Evolutionary conservation across 23 tunicate genomes (phyloP).

Genomic region (Clavelina lepadiformis): DNA sequence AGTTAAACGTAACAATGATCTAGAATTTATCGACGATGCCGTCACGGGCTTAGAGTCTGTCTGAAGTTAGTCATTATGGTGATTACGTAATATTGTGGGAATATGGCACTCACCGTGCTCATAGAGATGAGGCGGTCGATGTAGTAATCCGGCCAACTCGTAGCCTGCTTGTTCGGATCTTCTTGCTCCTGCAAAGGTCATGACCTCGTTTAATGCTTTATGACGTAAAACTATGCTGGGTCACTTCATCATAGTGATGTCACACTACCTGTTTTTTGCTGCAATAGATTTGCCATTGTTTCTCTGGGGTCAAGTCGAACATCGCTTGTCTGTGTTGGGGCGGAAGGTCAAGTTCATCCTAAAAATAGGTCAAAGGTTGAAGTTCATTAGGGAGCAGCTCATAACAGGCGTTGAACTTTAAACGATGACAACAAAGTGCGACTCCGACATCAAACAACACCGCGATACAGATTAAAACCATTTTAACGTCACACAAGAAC

Average conservation of each 20-base stretch:
- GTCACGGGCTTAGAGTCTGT: too few species aligned
- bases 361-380: not conserved
- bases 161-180: conserved; percentile 72
- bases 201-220: not conserved
- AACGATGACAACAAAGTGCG: not conserved
- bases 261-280: conserved; percentile 65
- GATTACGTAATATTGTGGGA: too few species aligned
- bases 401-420: not conserved
- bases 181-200: conserved; percentile 60
- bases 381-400: not conserved
- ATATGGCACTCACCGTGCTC: conserved; percentile 94
- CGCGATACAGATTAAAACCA: too few species aligned
- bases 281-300: conserved; percentile 92
- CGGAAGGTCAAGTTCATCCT: conserved; percentile 97
- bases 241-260: not conserved
- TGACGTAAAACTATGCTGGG: not conserved
- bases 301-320: conserved; percentile 68
- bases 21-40: too few species aligned
- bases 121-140: conserved; percentile 83
- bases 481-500: too few species aligned
- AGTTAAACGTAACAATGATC: too few species aligned
- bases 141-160: conserved; percentile 97
- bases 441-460: too few species aligned
- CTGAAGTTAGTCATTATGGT: too few species aligned
- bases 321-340: conserved; percentile 61